Percentiles rank a stretch among this genome's conserved stretches.
These are phyloP conservation scores for Drosophila mojavensis DNA, from an alignment of 1,140 invertebrate genomes.

Conservation along the genomic window DNA sequence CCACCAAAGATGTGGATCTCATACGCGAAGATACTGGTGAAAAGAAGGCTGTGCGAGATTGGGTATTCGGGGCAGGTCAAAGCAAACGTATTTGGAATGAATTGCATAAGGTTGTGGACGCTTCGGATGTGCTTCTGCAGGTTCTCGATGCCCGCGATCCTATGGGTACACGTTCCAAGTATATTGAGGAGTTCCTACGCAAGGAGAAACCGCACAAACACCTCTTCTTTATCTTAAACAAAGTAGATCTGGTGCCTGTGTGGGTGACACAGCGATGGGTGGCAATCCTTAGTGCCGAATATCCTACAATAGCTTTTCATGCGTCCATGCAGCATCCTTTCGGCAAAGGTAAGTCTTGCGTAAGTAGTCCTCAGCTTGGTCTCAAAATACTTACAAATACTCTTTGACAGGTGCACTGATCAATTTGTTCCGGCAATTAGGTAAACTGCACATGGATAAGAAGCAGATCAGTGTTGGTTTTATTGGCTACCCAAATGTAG, in stretches of 20 bases:
- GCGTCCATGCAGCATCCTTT: conserved; percentile 99
- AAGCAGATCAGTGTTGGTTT: conserved; percentile 99
- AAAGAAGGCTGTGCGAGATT: conserved; percentile 89
- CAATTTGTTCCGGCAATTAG: conserved; percentile 97
- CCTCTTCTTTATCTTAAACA: conserved; percentile 97
- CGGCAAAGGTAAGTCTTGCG: conserved; percentile 90
- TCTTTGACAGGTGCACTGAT: conserved; percentile 90
- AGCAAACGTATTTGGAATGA: conserved; percentile 99
- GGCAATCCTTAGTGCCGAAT: conserved; percentile 94
- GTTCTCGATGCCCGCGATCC: conserved; percentile 97
- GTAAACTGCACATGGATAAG: conserved; percentile 97
- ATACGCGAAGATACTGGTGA: conserved; percentile 92
- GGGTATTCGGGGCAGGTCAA: conserved; percentile 96
- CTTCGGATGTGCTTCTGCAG: conserved; percentile 98
- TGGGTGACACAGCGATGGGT: conserved; percentile 99
- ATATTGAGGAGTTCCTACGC: conserved; percentile 95
- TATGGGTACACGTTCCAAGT: conserved; percentile 96
- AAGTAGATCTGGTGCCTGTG: conserved; percentile 97
- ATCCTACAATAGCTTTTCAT: conserved; percentile 99
- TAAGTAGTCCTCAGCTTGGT: neutral
- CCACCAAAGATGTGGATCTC: conserved; percentile 92
- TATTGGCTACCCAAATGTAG: conserved; percentile 99
- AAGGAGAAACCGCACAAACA: conserved; percentile 98
- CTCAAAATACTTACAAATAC: neutral
- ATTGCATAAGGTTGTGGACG: conserved; percentile 99